A percentile compares a stretch with the other conserved stretches of the same genome.
These are phyloP conservation scores for Passerina amoena DNA, from an alignment of 2,113 vertebrate species.

Conservation along the genomic window DNA sequence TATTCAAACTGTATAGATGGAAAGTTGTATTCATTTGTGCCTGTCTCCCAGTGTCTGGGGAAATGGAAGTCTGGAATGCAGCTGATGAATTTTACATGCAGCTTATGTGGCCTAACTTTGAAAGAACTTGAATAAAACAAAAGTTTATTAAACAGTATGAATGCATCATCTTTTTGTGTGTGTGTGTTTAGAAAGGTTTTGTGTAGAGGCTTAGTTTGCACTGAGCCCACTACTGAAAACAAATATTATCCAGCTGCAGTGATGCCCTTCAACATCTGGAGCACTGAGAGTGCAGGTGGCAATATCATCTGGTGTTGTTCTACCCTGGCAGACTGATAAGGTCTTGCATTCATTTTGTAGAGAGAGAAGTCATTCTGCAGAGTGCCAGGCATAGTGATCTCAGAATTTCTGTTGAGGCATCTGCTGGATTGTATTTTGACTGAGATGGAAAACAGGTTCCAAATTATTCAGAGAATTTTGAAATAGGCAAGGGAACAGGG, in stretches of 20 bases:
- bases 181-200: background rate
- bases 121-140: constrained; percentile 48
- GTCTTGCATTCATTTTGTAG: background rate
- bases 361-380: background rate
- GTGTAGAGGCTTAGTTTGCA: background rate
- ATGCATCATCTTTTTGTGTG: background rate
- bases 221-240: background rate
- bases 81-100: constrained; percentile 22
- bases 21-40: background rate
- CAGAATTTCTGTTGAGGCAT: background rate
- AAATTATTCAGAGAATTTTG: constrained; percentile 33
- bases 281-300: background rate
- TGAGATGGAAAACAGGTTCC: constrained; percentile 5
- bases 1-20: background rate
- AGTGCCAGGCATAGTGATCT: background rate
- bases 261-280: background rate
- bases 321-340: background rate
- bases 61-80: constrained; percentile 16
- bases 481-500: background rate
- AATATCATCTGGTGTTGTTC: background rate
- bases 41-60: background rate
- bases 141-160: background rate
- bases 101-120: background rate
- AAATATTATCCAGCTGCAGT: background rate
- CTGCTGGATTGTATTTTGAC: constrained; percentile 10